Evolutionary conservation across 2,113 vertebrate species (phyloP).

Genomic region (Triplophysa dalaica): DNA sequence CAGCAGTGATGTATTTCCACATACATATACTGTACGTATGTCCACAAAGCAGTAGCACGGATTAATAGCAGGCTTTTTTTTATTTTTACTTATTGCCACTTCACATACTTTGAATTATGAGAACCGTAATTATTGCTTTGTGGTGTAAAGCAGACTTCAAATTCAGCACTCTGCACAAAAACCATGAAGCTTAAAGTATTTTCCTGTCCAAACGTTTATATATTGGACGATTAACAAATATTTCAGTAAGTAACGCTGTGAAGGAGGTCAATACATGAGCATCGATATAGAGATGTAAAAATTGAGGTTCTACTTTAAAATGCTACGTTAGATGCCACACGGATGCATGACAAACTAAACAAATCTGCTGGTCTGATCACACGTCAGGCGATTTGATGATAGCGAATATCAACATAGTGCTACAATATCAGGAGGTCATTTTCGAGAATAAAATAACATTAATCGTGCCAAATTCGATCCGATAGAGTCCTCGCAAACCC

Average conservation of each 20-base stretch:
- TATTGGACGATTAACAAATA: conserved; percentile 9
- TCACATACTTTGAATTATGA: conserved; percentile 67
- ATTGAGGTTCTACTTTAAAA: conserved; percentile 23
- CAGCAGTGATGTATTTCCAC: conserved; percentile 56
- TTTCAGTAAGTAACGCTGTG: conserved; percentile 54
- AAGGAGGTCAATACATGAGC: conserved; percentile 55
- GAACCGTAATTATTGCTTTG: conserved; percentile 71
- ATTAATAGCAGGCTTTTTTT: conserved; percentile 64
- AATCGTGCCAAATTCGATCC: conserved; percentile 24
- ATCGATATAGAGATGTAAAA: conserved; percentile 47
- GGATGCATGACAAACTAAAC: conserved; percentile 46
- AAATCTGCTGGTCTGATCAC: conserved; percentile 38
- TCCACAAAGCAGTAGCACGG: conserved; percentile 61
- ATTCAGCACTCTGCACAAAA: conserved; percentile 61
- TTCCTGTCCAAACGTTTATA: neutral
- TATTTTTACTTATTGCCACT: conserved; percentile 69
- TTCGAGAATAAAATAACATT: conserved; percentile 32
- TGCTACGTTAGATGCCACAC: conserved; percentile 68
- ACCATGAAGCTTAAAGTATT: neutral
- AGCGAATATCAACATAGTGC: conserved; percentile 63
- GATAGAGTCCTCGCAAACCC: neutral
- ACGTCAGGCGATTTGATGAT: neutral
- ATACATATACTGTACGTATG: conserved; percentile 36
- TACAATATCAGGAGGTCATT: conserved; percentile 64
- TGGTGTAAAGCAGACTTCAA: conserved; percentile 66